Percentiles rank a stretch among this genome's conserved stretches.
phyloP scores from a whole-genome alignment of 2,113 vertebrate species.

The Pluvianellus socialis region DNA sequence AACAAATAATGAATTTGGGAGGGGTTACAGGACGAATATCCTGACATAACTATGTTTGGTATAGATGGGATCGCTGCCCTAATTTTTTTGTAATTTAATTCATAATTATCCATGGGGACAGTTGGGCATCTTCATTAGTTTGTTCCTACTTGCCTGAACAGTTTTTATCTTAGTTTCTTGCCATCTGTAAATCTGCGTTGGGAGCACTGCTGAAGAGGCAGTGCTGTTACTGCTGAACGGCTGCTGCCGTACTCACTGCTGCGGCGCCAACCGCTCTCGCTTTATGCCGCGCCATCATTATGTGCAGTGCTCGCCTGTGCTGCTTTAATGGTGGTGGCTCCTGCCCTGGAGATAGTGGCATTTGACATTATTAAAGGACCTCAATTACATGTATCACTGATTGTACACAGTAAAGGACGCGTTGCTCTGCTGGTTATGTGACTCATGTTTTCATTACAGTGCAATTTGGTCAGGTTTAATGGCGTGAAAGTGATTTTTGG shows the following conservation, averaged over 20 bases:
- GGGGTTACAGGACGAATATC: neutral
- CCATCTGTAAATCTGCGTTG: neutral
- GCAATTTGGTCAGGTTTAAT: neutral
- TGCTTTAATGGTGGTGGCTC: neutral
- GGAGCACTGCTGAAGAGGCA: neutral
- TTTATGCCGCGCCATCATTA: neutral
- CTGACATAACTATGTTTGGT: neutral
- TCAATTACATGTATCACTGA: neutral
- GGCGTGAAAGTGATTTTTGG: neutral
- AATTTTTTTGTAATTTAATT: neutral
- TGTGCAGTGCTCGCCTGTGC: neutral
- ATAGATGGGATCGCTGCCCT: neutral
- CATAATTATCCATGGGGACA: neutral
- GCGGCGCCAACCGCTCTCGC: neutral
- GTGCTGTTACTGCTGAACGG: neutral
- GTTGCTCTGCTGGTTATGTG: neutral
- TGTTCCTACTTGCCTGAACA: neutral
- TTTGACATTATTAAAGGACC: neutral
- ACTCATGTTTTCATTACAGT: neutral
- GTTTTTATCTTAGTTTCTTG: neutral
- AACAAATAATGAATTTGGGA: neutral
- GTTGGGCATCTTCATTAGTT: neutral
- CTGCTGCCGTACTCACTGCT: constrained; percentile 2
- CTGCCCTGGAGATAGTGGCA: neutral
- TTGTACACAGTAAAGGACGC: neutral